Evolutionary conservation across 2,797 vertebrate species (phyloP).

Genomic region (Microctenopoma steveboyesi): DNA sequence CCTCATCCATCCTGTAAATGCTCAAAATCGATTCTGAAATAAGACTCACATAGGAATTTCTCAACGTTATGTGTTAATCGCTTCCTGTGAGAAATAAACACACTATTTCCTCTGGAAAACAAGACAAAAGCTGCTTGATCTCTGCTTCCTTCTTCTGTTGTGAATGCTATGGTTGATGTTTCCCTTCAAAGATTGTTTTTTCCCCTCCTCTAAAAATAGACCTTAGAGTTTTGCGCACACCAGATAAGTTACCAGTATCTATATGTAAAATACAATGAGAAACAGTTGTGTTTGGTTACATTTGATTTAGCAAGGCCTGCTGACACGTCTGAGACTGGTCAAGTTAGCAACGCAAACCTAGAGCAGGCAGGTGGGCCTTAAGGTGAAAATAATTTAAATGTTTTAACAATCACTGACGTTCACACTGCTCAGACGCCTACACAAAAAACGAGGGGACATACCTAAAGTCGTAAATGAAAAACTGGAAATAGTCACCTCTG

Average conservation of each 20-base stretch:
- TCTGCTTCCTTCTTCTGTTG: constrained; percentile 54
- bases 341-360: not conserved
- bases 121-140: constrained; percentile 27
- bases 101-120: constrained; percentile 56
- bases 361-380: constrained; percentile 13
- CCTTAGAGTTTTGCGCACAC: not conserved
- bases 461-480: constrained; percentile 47
- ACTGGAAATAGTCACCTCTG: constrained; percentile 60
- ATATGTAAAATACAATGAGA: constrained; percentile 11
- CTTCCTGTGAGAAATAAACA: constrained; percentile 28
- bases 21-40: constrained; percentile 31
- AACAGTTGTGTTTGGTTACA: not conserved
- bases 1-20: constrained; percentile 37
- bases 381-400: constrained; percentile 8
- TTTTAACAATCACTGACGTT: constrained; percentile 41
- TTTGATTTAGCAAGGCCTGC: constrained; percentile 8
- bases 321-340: constrained; percentile 18
- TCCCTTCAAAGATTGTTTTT: constrained; percentile 30
- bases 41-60: constrained; percentile 19
- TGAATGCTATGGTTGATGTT: constrained; percentile 31
- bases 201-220: constrained; percentile 34
- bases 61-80: constrained; percentile 1
- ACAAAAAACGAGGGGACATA: constrained; percentile 56
- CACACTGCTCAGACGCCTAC: constrained; percentile 32
- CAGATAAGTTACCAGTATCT: constrained; percentile 16